Evolutionary conservation across 2,888 invertebrate species (phyloP).

Genomic region (Tricholauxania praeusta): DNA sequence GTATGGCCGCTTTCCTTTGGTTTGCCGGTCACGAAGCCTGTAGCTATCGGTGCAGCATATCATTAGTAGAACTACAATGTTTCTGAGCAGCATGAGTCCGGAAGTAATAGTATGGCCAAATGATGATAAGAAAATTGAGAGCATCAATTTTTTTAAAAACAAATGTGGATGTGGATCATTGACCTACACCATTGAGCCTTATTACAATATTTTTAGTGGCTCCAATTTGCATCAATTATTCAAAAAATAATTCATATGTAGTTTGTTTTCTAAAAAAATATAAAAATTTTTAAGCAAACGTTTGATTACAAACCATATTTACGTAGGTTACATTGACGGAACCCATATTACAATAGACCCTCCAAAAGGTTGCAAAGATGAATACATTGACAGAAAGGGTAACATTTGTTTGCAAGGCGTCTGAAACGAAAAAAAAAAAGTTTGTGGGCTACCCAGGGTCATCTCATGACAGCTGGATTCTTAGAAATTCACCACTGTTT

Average conservation of each 20-base stretch:
- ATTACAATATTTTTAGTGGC: too few relatives aligned
- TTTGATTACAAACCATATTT: too few relatives aligned
- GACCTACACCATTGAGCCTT: too few relatives aligned
- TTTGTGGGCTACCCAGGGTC: slow-evolving; percentile 3
- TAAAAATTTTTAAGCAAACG: too few relatives aligned
- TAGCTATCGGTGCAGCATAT: not conserved
- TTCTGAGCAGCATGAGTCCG: not conserved
- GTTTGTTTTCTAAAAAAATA: too few relatives aligned
- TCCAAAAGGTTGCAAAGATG: slow-evolving; percentile 16
- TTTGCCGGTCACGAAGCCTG: not conserved
- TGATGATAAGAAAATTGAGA: not conserved
- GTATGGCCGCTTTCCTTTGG: not conserved
- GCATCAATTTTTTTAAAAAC: not conserved
- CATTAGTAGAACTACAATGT: not conserved
- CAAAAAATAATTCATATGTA: too few relatives aligned
- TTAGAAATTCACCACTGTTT: slow-evolving; percentile 24
- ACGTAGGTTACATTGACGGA: not conserved
- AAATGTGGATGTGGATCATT: slow-evolving; percentile 1
- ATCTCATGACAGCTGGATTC: slow-evolving; percentile 16
- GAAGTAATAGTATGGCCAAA: not conserved
- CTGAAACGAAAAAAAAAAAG: slow-evolving; percentile 11
- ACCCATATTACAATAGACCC: slow-evolving; percentile 16
- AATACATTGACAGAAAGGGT: slow-evolving; percentile 18
- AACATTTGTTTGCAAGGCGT: slow-evolving; percentile 17
- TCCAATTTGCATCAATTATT: too few relatives aligned